Percentiles rank a stretch among this genome's conserved stretches.
These are phyloP conservation scores for Jordanella pulchra DNA, from an alignment of 2,797 vertebrate genomes.

Conservation along the genomic window DNA sequence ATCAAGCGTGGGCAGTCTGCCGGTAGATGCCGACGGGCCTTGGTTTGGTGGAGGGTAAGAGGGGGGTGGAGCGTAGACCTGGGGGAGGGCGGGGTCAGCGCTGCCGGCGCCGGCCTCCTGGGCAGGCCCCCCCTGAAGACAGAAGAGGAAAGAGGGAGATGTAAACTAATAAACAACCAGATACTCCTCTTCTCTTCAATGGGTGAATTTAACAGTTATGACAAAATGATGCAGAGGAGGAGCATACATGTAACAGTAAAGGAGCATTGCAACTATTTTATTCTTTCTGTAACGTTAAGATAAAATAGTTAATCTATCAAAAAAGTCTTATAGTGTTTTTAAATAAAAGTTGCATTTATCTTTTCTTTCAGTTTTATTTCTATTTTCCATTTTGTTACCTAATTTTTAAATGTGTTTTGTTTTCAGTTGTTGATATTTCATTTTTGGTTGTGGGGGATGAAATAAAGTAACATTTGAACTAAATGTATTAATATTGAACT, in stretches of 20 bases:
- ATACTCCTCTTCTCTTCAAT: conserved; percentile 7
- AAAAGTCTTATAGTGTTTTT: background rate
- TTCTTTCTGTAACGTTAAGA: background rate
- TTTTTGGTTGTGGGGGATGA: background rate
- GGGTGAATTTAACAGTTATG: background rate
- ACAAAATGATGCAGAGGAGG: background rate
- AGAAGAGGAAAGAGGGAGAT: conserved; percentile 3
- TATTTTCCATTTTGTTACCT: background rate
- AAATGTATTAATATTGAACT: background rate
- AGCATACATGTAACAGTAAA: background rate
- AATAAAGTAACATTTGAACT: background rate
- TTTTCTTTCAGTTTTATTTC: background rate
- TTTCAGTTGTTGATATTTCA: background rate
- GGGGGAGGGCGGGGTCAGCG: conserved; percentile 77
- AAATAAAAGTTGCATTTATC: background rate
- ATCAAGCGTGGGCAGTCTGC: conserved; percentile 78
- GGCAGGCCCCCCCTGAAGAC: conserved; percentile 72
- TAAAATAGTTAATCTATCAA: background rate
- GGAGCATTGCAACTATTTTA: background rate
- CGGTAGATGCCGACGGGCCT: conserved; percentile 67
- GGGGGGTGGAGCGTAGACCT: conserved; percentile 82
- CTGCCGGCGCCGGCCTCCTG: conserved; percentile 79
- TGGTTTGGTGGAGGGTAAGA: conserved; percentile 80
- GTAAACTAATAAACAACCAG: conserved; percentile 31
- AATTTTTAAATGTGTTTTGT: background rate